Evolutionary conservation across 1,140 invertebrate species (phyloP).

Genomic region (Calosoma granatense): DNA sequence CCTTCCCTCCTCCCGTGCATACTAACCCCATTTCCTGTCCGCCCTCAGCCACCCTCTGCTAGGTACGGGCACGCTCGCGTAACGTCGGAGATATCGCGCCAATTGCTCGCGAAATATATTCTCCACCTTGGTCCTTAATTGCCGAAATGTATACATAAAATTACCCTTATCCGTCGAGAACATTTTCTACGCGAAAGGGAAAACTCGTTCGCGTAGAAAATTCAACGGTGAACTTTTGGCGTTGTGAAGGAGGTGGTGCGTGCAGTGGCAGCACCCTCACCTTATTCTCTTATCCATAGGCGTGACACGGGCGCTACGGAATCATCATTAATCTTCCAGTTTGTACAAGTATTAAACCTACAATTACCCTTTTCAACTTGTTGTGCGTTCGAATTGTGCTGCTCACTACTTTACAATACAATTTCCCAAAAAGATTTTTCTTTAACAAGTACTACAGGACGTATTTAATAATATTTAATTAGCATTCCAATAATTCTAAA

Average conservation of each 20-base stretch:
- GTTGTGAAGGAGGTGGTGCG: neutral
- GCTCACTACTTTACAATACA: too few species aligned
- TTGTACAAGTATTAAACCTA: too few species aligned
- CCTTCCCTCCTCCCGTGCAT: neutral
- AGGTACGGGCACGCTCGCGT: neutral
- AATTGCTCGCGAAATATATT: constrained; percentile 6
- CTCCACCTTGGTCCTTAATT: constrained; percentile 7
- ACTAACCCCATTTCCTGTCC: neutral
- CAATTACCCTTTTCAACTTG: too few species aligned
- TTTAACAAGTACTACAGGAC: too few species aligned
- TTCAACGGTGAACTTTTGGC: constrained; percentile 1
- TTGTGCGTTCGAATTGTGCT: too few species aligned
- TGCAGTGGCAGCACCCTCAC: neutral
- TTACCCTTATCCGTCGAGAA: neutral
- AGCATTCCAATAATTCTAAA: too few species aligned
- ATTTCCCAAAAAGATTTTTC: too few species aligned
- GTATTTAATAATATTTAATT: too few species aligned
- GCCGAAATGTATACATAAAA: constrained; percentile 7
- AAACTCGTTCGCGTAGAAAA: neutral
- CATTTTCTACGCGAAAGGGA: constrained; percentile 2
- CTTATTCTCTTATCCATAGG: neutral
- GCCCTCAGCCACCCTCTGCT: neutral
- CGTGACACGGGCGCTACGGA: neutral
- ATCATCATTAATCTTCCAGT: neutral
- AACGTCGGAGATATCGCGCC: neutral